phyloP scores from a whole-genome alignment of 2,888 invertebrate genomes.

The Cryptus viduatorius region DNA sequence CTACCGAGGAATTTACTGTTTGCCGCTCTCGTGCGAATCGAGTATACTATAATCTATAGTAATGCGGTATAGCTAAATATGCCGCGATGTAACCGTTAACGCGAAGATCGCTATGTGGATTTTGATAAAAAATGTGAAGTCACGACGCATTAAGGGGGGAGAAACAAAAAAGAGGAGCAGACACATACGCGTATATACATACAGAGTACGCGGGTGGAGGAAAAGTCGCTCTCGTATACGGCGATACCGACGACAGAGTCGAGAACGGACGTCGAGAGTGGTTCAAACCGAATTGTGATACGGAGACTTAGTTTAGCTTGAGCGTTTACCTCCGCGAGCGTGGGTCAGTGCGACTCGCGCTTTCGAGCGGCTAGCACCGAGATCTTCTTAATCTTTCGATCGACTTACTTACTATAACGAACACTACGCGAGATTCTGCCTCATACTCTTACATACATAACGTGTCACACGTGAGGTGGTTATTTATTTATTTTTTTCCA shows the following conservation, averaged over 20 bases:
- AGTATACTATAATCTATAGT: not conserved
- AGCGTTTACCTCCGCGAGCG: conserved; percentile 79
- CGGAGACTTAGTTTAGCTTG: conserved; percentile 77
- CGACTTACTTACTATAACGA: conserved; percentile 25
- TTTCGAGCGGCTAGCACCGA: conserved; percentile 81
- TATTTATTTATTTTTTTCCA: not conserved
- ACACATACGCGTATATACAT: not conserved
- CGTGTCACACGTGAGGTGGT: conserved; percentile 1
- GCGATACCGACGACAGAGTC: conserved; percentile 57
- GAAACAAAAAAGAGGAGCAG: conserved; percentile 3
- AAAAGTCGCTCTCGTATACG: conserved; percentile 27
- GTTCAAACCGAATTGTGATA: conserved; percentile 80
- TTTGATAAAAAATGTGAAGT: conserved; percentile 45
- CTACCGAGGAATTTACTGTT: conserved; percentile 36
- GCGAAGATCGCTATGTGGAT: conserved; percentile 38
- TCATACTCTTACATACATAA: not conserved
- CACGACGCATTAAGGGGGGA: conserved; percentile 7
- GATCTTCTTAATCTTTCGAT: conserved; percentile 61
- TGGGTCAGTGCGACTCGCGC: conserved; percentile 83
- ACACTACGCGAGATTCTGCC: conserved; percentile 14
- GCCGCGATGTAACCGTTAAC: conserved; percentile 30
- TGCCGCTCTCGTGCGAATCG: not conserved
- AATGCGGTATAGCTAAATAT: not conserved
- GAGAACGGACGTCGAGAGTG: conserved; percentile 67
- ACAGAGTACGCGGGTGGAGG: conserved; percentile 4